Conservation (phyloP, 2,797 vertebrate species). For the Botia kubotai region DNA sequence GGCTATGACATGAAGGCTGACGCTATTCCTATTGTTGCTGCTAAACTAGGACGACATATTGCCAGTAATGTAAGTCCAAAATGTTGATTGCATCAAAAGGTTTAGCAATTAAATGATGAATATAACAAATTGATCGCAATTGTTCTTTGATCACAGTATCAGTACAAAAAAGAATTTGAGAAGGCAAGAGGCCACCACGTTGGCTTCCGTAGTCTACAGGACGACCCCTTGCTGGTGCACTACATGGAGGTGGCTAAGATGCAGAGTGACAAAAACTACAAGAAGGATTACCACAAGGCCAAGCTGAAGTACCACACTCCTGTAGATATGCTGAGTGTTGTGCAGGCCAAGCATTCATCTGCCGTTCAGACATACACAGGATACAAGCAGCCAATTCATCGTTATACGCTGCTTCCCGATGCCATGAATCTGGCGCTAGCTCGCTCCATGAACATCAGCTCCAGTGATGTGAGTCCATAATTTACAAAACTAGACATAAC, state of each 20-base stretch:
- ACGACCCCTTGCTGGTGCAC: conserved; percentile 94
- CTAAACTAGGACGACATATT: conserved; percentile 94
- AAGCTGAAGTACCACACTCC: conserved; percentile 93
- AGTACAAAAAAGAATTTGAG: conserved; percentile 89
- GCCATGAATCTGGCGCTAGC: conserved; percentile 79
- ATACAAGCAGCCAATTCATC: conserved; percentile 86
- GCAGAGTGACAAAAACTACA: conserved; percentile 93
- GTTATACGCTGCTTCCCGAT: conserved; percentile 87
- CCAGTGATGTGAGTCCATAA: conserved; percentile 86
- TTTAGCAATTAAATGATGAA: neutral
- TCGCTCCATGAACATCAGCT: conserved; percentile 84
- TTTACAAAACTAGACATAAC: neutral
- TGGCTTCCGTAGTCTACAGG: conserved; percentile 92
- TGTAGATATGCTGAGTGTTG: conserved; percentile 86
- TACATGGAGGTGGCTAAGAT: conserved; percentile 92
- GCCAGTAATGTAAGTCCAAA: conserved; percentile 89
- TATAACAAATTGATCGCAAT: neutral
- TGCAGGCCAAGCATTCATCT: conserved; percentile 88
- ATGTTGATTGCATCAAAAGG: neutral
- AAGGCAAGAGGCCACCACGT: conserved; percentile 89
- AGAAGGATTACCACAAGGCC: conserved; percentile 88
- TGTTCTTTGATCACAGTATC: conserved; percentile 79
- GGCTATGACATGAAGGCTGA: conserved; percentile 91
- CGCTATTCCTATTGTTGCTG: conserved; percentile 91
- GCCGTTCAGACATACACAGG: conserved; percentile 80